Evolutionary conservation across 2,888 invertebrate species (phyloP).

Genomic region (Orthosia gracilis): DNA sequence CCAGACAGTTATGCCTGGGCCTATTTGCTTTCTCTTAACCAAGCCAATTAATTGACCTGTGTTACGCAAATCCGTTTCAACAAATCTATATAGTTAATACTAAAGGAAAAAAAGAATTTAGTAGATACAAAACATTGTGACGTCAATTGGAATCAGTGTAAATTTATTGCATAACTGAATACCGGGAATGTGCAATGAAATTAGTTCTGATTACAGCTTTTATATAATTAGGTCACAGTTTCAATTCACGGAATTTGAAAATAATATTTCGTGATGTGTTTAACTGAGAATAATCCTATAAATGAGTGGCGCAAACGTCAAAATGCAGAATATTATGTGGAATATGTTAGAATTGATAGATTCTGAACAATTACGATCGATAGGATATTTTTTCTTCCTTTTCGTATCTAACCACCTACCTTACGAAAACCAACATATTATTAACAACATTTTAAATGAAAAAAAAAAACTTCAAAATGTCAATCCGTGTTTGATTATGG

Average conservation of each 20-base stretch:
- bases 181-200: conserved; percentile 35
- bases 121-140: neutral
- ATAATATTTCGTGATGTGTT: conserved; percentile 18
- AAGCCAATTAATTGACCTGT: conserved; percentile 21
- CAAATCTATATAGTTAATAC: conserved; percentile 2
- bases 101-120: conserved; percentile 3
- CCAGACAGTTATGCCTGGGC: neutral
- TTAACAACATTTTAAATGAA: neutral
- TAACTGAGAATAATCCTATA: neutral
- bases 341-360: neutral
- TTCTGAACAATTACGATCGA: neutral
- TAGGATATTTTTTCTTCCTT: neutral
- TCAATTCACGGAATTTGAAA: conserved; percentile 27
- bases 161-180: conserved; percentile 27
- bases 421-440: neutral
- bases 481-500: neutral
- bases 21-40: conserved; percentile 11
- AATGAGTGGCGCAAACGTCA: neutral
- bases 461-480: neutral
- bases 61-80: neutral
- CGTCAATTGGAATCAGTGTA: conserved; percentile 21
- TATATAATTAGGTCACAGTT: conserved; percentile 42
- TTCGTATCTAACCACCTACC: neutral
- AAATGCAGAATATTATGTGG: neutral
- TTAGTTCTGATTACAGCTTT: conserved; percentile 33